Evolutionary conservation across 2,888 invertebrate species (phyloP), one percentile per base, ranked within the genome.

Genomic region (Aporophyla nigra): DNA sequence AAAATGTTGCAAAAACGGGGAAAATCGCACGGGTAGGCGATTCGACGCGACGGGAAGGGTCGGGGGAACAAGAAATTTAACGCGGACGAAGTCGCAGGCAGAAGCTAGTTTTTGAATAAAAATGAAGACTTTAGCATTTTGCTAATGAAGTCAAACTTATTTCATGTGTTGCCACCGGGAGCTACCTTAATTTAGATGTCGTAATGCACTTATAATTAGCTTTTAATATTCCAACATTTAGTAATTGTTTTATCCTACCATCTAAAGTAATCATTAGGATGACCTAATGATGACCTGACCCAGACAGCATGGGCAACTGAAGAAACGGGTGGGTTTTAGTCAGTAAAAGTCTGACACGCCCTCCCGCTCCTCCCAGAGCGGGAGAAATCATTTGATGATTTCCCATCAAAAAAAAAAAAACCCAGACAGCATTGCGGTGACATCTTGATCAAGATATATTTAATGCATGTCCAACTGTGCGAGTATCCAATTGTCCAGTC

Each of bases 401-500:
- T n/a, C n/a, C n/a, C n/a, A n/a, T n/a, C n/a, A n/a, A n/a, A n/a
- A n/a, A n/a, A n/a, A n/a, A n/a, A n/a, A n/a, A n/a, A n/a, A 5
- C 1, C 10, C 1, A n/a, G n/a, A 24, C 70, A 43, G 12, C 14
- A 61, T 54, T 61, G 14, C 53, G 51, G 7, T 58, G 33, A 19
- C 46, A 74, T 49, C 21, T 14, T 70, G 43, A 76, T 61, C n/a
- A 56, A 19, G 2, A 27, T 24, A 82, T 77, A 24, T 56, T 56
- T 2, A 82, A 51, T 62, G 61, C 49, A 75, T 51, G 51, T 53
- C 56, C 27, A 75, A 77, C 49, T 62, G 54, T 43, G n/a, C 40
- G 33, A 33, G 33, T 33, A 3, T 33, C 33, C 27, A 75, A 77
- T 54, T 62, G 54, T 43, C 27, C 40, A 49, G 21, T 7, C 27